phyloP scores from a whole-genome alignment of 2,888 invertebrate species.

The Callimorpha dominula region DNA sequence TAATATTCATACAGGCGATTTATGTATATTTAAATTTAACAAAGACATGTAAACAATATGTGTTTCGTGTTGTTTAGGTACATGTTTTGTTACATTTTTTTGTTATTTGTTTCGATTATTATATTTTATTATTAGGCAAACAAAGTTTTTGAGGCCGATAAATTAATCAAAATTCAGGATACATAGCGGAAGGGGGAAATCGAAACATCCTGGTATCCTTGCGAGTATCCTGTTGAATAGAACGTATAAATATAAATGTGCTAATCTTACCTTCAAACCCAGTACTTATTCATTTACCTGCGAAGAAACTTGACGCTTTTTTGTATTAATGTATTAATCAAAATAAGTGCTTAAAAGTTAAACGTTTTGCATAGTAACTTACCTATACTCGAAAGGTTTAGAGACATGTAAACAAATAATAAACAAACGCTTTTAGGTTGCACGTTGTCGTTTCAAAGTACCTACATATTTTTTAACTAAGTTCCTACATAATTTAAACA shows the following conservation, averaged over 20 bases:
- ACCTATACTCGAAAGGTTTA: no score
- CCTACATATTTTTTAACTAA: no score
- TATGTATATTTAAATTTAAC: no score
- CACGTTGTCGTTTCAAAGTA: no score
- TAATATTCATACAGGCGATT: not conserved
- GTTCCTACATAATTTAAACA: no score
- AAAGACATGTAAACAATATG: no score
- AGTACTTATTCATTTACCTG: slow-evolving; percentile 23
- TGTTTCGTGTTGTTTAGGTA: no score
- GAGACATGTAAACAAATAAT: no score
- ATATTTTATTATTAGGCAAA: not conserved
- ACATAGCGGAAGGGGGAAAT: slow-evolving; percentile 75
- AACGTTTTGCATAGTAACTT: no score
- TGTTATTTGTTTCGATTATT: not conserved
- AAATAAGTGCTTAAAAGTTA: not conserved
- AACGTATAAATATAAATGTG: slow-evolving; percentile 54
- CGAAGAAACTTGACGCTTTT: slow-evolving; percentile 10
- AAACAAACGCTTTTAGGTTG: no score
- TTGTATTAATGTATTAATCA: not conserved
- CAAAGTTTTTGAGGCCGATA: slow-evolving; percentile 3
- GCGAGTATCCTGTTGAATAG: slow-evolving; percentile 57
- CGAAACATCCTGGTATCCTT: slow-evolving; percentile 52
- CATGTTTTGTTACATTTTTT: no score
- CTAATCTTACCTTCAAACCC: slow-evolving; percentile 34
- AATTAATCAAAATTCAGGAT: slow-evolving; percentile 73